Base-by-base conservation (phyloP, 2,888 invertebrate genomes). In the Lottia gigantea region DNA sequence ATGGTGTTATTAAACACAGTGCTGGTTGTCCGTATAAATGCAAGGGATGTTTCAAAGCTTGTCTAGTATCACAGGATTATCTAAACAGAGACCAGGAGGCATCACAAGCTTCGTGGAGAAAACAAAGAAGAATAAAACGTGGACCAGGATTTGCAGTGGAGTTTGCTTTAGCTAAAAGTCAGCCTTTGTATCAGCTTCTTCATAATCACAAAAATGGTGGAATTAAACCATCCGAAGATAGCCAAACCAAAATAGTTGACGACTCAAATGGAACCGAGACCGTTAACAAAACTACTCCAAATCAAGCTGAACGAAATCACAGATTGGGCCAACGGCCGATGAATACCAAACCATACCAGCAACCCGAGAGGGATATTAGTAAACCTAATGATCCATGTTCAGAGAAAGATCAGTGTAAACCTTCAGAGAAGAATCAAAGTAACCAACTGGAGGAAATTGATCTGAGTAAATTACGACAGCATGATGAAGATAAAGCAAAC, bases 11-110 rank as follows among this genome's bases (percentile, higher is more conserved):
- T 46, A 74, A 75, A 49, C 78, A 78, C 67, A 75, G 77, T 67
- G 71, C 75, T 2, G 79, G 78, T 15, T 82, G 82, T 70, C 82
- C 82, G 7, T 80, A 81, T 67, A 79, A 76, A 66, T 82, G 82
- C 70, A 77, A 78, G 62, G 79, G 79, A 4, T 83, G 82, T 70
- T 83, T 83, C 71, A 75, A 74, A 19, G 82, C 82, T 12, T 81
- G 81, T 67, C 76, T 83, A 12, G 82, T 77, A 16, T 83, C 82
- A 12, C 74, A 77, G 23, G 76, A 75, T 62, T 78, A 72, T 69
- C 55, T 74, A 55, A 40, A 75, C 62, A 73, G 70, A 23, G 47
- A 63, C 0, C 66, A 40, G 23, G 63, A 31, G 19, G 46, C 19
- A 19, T 47, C 31, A 15, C 46, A 63, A 47, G 23, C 25, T 6